Evolutionary conservation across 2,113 vertebrate species (phyloP).

Genomic region (Hiodon tergisus): DNA sequence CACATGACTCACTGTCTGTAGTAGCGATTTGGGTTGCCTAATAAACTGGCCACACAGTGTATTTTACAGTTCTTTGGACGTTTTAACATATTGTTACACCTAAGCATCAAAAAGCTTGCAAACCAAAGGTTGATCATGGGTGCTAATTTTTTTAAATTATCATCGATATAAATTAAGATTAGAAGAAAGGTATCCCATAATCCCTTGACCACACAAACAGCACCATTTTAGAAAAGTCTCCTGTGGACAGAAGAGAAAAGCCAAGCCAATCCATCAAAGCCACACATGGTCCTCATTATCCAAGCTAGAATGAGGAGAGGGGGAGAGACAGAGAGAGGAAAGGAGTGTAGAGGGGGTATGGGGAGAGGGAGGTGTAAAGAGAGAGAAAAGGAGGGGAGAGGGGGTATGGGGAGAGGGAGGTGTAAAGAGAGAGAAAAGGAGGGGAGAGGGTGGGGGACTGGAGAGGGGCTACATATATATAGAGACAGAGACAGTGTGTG

Average conservation of each 20-base stretch:
- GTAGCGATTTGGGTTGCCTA: no score
- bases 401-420: slow-evolving; percentile 41
- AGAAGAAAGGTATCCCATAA: no score
- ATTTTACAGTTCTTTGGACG: no score
- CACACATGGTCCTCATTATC: slow-evolving; percentile 77
- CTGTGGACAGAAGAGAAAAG: slow-evolving; percentile 32
- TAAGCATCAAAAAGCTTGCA: no score
- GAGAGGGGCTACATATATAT: slow-evolving; percentile 40
- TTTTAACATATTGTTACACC: no score
- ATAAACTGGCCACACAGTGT: no score
- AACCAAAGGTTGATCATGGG: no score
- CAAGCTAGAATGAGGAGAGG: slow-evolving; percentile 46
- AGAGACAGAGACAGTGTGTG: slow-evolving; percentile 52
- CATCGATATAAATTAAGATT: no score
- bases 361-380: slow-evolving; percentile 26
- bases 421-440: slow-evolving; percentile 24
- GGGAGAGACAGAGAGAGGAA: slow-evolving; percentile 20
- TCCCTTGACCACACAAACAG: not conserved
- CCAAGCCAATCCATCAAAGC: slow-evolving; percentile 61
- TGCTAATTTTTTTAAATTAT: no score
- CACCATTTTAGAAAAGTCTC: not conserved
- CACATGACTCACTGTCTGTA: no score
- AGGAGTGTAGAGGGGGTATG: slow-evolving; percentile 3
- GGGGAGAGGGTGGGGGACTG: slow-evolving; percentile 24
- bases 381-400: slow-evolving; percentile 35